Percentiles rank a stretch among this genome's conserved stretches.
Evolutionary conservation across 2,797 vertebrate genomes (phyloP).

Genomic region (Mareca penelope): DNA sequence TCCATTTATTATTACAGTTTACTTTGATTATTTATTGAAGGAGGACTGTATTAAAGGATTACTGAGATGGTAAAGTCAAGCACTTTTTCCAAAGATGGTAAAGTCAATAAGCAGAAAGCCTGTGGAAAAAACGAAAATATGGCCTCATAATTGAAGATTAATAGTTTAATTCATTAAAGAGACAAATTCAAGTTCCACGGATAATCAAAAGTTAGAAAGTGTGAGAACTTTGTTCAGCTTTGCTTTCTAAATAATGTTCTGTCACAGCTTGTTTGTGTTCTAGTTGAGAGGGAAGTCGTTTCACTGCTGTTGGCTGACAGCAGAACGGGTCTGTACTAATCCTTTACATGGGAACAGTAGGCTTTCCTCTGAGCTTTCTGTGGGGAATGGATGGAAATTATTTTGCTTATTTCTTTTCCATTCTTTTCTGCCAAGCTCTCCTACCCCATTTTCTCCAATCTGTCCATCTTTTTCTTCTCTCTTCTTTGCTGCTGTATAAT

Average conservation of each 20-base stretch:
- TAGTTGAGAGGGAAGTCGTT: not conserved
- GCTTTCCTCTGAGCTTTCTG: not conserved
- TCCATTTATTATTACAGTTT: not conserved
- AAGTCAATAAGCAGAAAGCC: not conserved
- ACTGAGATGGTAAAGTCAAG: not conserved
- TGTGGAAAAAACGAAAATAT: not conserved
- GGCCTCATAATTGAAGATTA: not conserved
- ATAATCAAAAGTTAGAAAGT: not conserved
- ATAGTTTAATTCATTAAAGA: not conserved
- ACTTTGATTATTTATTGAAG: conserved; percentile 21
- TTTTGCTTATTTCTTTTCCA: not conserved
- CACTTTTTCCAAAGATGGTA: not conserved
- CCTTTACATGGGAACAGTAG: not conserved
- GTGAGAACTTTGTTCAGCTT: not conserved
- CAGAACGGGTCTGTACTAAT: not conserved
- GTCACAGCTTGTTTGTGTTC: not conserved
- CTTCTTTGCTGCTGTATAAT: not conserved
- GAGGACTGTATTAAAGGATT: not conserved
- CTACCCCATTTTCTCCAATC: not conserved
- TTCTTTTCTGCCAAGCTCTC: not conserved
- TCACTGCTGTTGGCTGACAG: not conserved
- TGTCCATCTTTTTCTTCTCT: not conserved
- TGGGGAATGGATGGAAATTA: not conserved
- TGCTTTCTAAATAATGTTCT: not conserved
- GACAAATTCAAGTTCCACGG: not conserved